Evolutionary conservation across 2,797 vertebrate species (phyloP).

Genomic region (Sebastes hubbsi): DNA sequence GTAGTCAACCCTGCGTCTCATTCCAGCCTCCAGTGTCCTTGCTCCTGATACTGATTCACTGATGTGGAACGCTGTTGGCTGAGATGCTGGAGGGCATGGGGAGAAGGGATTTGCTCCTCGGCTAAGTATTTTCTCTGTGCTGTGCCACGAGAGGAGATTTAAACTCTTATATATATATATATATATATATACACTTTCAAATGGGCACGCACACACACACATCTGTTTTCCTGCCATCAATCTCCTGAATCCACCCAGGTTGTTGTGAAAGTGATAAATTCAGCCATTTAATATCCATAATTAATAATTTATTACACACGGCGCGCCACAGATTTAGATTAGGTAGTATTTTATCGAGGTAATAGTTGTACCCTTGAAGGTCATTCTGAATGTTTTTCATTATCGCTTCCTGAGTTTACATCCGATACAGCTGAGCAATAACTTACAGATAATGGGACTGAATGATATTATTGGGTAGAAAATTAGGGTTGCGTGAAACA

Average conservation of each 20-base stretch:
- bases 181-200: not conserved
- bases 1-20: constrained; percentile 64
- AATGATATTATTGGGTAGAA: not conserved
- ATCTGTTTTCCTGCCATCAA: constrained; percentile 63
- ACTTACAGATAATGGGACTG: not conserved
- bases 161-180: constrained; percentile 23
- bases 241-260: constrained; percentile 65
- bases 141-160: constrained; percentile 60
- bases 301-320: constrained; percentile 76
- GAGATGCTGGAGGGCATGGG: constrained; percentile 66
- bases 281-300: constrained; percentile 75
- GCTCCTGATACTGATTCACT: constrained; percentile 65
- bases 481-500: not conserved
- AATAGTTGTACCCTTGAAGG: constrained; percentile 66
- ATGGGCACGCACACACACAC: constrained; percentile 7
- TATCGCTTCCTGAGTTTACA: constrained; percentile 27
- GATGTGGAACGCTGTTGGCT: constrained; percentile 71
- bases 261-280: constrained; percentile 80
- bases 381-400: constrained; percentile 61
- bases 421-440: constrained; percentile 11
- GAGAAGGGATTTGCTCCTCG: constrained; percentile 70
- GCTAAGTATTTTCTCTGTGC: constrained; percentile 63
- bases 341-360: constrained; percentile 68
- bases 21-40: constrained; percentile 68
- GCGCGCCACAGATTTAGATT: constrained; percentile 58